These are phyloP conservation scores for Astropecten irregularis DNA, from an alignment of 53 echinoderm and acorn worm species.

Conservation along the genomic window DNA sequence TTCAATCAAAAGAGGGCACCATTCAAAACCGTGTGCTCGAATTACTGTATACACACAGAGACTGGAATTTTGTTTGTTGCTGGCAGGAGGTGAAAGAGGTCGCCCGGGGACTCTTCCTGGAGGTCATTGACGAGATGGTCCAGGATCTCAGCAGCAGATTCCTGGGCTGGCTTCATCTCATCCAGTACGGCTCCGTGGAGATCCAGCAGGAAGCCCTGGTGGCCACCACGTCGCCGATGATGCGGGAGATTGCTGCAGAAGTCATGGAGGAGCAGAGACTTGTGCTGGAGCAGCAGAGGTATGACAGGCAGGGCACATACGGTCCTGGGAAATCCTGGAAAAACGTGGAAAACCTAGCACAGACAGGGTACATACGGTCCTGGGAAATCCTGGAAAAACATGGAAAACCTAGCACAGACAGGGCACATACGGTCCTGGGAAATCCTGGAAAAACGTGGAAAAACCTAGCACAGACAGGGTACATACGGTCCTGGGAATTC, in stretches of 20 bases:
- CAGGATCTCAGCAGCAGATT: slow-evolving; percentile 59
- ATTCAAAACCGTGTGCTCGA: no score
- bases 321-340: no score
- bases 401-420: no score
- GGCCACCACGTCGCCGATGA: slow-evolving; percentile 29
- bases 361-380: no score
- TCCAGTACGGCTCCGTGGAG: slow-evolving; percentile 29
- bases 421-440: no score
- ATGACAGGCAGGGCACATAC: neutral
- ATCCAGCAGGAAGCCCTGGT: slow-evolving; percentile 28
- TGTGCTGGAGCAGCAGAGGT: slow-evolving; percentile 49
- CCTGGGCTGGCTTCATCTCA: slow-evolving; percentile 31
- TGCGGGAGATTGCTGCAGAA: slow-evolving; percentile 37
- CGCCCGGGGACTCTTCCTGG: slow-evolving; percentile 70
- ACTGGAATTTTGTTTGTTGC: slow-evolving; percentile 2
- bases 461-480: no score
- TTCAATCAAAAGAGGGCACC: no score
- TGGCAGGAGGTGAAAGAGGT: slow-evolving; percentile 68
- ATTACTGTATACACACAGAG: no score
- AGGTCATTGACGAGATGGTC: slow-evolving; percentile 84
- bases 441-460: no score
- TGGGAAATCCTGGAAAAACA: no score
- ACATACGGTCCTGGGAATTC: no score
- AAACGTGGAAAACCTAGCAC: no score
- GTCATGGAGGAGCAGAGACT: slow-evolving; percentile 35